Evolutionary conservation across 2,797 vertebrate species (phyloP), one percentile per base, ranked within the genome.

Genomic region (Pangasius mekongensis): DNA sequence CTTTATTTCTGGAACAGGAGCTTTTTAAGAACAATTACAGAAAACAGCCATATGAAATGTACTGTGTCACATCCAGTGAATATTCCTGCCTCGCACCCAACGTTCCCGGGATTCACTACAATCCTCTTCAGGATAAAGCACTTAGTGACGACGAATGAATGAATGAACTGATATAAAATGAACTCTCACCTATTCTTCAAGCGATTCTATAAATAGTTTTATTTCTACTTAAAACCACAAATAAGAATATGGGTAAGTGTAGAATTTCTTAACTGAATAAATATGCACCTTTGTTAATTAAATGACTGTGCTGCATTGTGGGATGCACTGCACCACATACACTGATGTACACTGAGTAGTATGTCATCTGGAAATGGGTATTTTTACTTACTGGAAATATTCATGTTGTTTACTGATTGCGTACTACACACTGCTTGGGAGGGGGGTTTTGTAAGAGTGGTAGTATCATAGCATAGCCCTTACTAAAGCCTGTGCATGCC

Each of bases 321-420:
- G 8, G 47, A 16, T 7, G 27, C 27, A 14, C 11, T 10, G 5
- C 76, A 77, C 27, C 20, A 22, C 78, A 58, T 24, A 27, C 56
- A 39, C 30, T 39, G 52, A 24, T 39, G 5, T 13, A 36, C 54
- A 7, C 11, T 0, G 11, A 16, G 16, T 30, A 56, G 1, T 56
- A 54, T 5, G 2, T 60, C 56, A 82, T 82, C 5, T 80, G 78
- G 36, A 36, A 36, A 36, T 36, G 36, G 33, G 54, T 39, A 82
- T 82, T 82, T 82, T 43, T 24, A 60, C 54, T 62, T 39, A 7
- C 56, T 60, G 78, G 33, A 82, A 60, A 82, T 60, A 7, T 62
- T 39, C 8, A 3, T 24, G 76, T 4, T 76, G 43, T 52, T 77
- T 30, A 33, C 47, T 52, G n/a, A 77, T 11, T 6, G 74, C 16